A percentile compares a stretch with the other conserved stretches of the same genome.
Conservation (phyloP, 2,888 invertebrate species). For the Hedychridium roseum region DNA sequence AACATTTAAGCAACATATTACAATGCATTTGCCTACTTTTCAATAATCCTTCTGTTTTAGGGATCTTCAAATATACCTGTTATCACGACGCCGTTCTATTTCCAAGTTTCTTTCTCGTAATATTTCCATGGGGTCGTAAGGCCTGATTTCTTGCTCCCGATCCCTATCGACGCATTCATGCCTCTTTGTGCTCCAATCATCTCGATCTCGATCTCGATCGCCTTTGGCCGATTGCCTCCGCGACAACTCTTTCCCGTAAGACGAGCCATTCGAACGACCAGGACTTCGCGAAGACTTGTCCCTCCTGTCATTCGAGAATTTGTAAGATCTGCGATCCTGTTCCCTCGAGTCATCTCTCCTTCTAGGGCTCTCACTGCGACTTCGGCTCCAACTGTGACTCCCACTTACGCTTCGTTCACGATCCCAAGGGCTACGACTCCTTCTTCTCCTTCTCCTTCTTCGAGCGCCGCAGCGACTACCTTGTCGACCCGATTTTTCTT, state of each 20-base stretch:
- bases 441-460: slow-evolving; percentile 31
- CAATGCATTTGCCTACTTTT: no score
- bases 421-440: slow-evolving; percentile 48
- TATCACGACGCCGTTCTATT: slow-evolving; percentile 37
- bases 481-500: slow-evolving; percentile 42
- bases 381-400: slow-evolving; percentile 52
- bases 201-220: no score
- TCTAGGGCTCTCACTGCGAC: slow-evolving; percentile 53
- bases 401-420: slow-evolving; percentile 45
- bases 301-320: slow-evolving; percentile 40
- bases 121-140: slow-evolving; percentile 56
- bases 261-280: slow-evolving; percentile 26
- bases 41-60: background rate
- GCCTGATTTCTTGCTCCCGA: slow-evolving; percentile 37
- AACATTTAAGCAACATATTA: no score
- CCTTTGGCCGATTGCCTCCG: no score
- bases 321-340: slow-evolving; percentile 27
- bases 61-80: slow-evolving; percentile 24
- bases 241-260: slow-evolving; percentile 26
- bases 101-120: slow-evolving; percentile 49
- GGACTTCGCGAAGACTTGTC: slow-evolving; percentile 52
- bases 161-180: slow-evolving; percentile 39
- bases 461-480: slow-evolving; percentile 28
- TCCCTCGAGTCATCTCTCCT: slow-evolving; percentile 41
- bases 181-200: slow-evolving; percentile 39